Conservation (phyloP, 2,113 vertebrate species). For the Brachyhypopomus occidentalis region DNA sequence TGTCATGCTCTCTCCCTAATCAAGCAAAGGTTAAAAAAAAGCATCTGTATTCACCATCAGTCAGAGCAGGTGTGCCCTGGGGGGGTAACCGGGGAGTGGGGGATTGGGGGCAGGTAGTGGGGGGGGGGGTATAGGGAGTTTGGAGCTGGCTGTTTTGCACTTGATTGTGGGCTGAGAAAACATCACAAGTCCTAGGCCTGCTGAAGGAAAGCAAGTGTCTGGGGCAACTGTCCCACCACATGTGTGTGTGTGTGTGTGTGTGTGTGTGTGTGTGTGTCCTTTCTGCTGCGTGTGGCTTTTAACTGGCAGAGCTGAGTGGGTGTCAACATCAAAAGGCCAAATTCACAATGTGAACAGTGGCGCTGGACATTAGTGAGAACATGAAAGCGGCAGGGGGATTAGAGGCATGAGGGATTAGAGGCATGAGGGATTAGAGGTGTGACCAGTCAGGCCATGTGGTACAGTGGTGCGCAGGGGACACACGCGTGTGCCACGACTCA, state of each 20-base stretch:
- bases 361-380: constrained; percentile 50
- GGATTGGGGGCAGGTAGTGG: too few relatives aligned
- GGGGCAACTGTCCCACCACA: constrained; percentile 51
- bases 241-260: background rate
- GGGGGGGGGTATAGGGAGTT: background rate
- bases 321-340: constrained; percentile 48
- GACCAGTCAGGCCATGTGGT: too few relatives aligned
- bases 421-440: constrained; percentile 48
- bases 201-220: constrained; percentile 39
- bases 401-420: constrained; percentile 54
- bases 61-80: constrained; percentile 27
- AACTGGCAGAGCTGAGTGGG: constrained; percentile 44
- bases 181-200: background rate
- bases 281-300: constrained; percentile 10
- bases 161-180: constrained; percentile 40
- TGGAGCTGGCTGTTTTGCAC: constrained; percentile 21
- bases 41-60: background rate
- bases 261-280: background rate
- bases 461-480: too few relatives aligned
- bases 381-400: constrained; percentile 49
- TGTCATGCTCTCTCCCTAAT: background rate
- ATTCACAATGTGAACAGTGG: constrained; percentile 48
- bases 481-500: too few relatives aligned
- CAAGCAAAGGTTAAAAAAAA: background rate
- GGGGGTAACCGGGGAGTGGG: background rate